phyloP scores from a whole-genome alignment of 2,797 vertebrate genomes.

The Anguilla obscura region DNA sequence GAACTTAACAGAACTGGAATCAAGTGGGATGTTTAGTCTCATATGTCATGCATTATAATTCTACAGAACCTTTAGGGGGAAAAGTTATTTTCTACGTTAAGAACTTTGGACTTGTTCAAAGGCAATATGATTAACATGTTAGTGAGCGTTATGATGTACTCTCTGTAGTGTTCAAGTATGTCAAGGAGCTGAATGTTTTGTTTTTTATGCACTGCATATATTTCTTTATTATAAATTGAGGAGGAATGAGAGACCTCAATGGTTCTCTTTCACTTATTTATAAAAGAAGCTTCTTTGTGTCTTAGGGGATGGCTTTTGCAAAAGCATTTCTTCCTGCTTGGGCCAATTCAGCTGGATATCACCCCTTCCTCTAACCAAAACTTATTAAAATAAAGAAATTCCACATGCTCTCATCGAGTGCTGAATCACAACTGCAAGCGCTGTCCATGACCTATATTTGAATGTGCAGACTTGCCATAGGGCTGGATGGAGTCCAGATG shows the following conservation, averaged over 20 bases:
- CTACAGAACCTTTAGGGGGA: neutral
- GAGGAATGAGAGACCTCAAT: neutral
- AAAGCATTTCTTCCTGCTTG: neutral
- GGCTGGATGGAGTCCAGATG: conserved; percentile 38
- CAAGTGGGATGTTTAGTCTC: neutral
- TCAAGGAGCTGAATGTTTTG: neutral
- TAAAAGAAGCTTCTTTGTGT: neutral
- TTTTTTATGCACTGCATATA: neutral
- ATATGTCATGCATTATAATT: conserved; percentile 9
- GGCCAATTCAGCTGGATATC: neutral
- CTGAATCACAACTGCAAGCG: conserved; percentile 32
- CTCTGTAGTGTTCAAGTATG: neutral
- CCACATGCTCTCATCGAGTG: conserved; percentile 14
- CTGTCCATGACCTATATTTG: conserved; percentile 35
- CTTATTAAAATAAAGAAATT: neutral
- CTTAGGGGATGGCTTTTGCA: neutral
- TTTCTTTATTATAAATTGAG: conserved; percentile 16
- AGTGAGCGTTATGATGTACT: neutral
- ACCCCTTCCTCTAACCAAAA: neutral
- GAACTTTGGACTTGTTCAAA: neutral
- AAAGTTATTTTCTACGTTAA: conserved; percentile 10
- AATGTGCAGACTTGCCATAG: conserved; percentile 16
- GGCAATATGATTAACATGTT: neutral
- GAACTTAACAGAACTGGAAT: conserved; percentile 18
- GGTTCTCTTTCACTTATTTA: neutral